A percentile compares a stretch with the other conserved stretches of the same genome.
Conservation (phyloP, 1,140 invertebrate genomes). For the Heliconius nattereri region DNA sequence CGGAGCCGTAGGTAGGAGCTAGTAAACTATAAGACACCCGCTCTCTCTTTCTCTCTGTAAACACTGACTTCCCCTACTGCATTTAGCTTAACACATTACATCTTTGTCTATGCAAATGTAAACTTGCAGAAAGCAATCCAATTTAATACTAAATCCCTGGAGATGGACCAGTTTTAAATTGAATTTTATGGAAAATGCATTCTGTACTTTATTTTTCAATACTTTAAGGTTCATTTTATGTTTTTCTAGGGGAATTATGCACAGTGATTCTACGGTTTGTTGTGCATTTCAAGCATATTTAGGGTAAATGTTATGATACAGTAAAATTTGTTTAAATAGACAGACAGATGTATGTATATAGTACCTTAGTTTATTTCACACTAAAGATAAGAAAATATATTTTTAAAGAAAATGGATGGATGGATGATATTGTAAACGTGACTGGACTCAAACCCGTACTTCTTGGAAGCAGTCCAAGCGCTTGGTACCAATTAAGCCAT, state of each 20-base stretch:
- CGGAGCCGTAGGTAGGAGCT: too few species aligned
- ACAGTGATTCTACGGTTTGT: slow-evolving; percentile 18
- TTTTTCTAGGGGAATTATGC: slow-evolving; percentile 8
- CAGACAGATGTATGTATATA: not conserved
- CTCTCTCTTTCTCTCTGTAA: not conserved
- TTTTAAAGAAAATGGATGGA: too few species aligned
- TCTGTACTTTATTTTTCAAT: slow-evolving; percentile 41
- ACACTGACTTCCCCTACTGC: slow-evolving; percentile 18
- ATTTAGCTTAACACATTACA: slow-evolving; percentile 4
- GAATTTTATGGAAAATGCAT: slow-evolving; percentile 49
- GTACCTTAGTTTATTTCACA: not conserved
- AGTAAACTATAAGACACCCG: not conserved
- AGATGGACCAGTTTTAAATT: slow-evolving; percentile 68
- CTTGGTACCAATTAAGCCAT: not conserved
- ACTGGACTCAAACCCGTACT: too few species aligned
- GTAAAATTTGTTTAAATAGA: not conserved
- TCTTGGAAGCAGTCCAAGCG: too few species aligned
- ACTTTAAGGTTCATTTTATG: slow-evolving; percentile 39
- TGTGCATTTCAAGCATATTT: slow-evolving; percentile 11
- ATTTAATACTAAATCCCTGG: slow-evolving; percentile 63
- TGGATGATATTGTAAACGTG: too few species aligned
- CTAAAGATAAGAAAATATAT: not conserved
- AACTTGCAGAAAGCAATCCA: slow-evolving; percentile 67
- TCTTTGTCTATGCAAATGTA: slow-evolving; percentile 63
- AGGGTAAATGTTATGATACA: slow-evolving; percentile 9